Percentiles rank a stretch among this genome's conserved stretches.
phyloP scores from a whole-genome alignment of 35 echinoderm and acorn worm genomes.

The Heliocidaris erythrogramma region DNA sequence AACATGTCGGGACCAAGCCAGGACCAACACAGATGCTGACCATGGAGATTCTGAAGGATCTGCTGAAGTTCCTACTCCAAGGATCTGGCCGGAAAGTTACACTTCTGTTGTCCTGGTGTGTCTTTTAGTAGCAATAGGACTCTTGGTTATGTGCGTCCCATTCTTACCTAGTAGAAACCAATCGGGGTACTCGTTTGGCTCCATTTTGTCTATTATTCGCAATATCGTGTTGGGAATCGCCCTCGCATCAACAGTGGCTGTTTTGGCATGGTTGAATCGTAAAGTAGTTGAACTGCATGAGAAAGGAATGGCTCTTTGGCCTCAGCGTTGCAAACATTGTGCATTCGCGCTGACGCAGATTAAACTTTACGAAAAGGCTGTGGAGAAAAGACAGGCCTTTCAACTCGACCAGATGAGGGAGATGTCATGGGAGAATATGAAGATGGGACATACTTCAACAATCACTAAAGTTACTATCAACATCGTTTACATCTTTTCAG shows the following conservation, averaged over 20 bases:
- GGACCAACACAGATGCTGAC: neutral
- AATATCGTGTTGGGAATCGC: neutral
- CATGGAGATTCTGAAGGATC: neutral
- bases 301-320: neutral
- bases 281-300: neutral
- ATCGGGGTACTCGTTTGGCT: neutral
- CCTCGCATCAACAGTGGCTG: neutral
- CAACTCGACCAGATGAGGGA: neutral
- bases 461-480: neutral
- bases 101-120: neutral
- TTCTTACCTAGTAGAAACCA: neutral
- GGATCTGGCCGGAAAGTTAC: neutral
- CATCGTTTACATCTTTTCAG: neutral
- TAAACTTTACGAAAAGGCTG: neutral
- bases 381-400: neutral
- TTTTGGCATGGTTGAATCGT: neutral
- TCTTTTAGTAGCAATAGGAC: neutral
- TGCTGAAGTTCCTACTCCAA: neutral
- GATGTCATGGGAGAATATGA: neutral
- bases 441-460: neutral
- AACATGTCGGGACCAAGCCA: neutral
- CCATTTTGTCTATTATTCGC: neutral
- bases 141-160: neutral
- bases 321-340: neutral
- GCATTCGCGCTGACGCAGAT: neutral